A percentile compares a stretch with the other conserved stretches of the same genome.
Evolutionary conservation across 2,797 vertebrate genomes (phyloP).

Genomic region (Diceros bicornis): DNA sequence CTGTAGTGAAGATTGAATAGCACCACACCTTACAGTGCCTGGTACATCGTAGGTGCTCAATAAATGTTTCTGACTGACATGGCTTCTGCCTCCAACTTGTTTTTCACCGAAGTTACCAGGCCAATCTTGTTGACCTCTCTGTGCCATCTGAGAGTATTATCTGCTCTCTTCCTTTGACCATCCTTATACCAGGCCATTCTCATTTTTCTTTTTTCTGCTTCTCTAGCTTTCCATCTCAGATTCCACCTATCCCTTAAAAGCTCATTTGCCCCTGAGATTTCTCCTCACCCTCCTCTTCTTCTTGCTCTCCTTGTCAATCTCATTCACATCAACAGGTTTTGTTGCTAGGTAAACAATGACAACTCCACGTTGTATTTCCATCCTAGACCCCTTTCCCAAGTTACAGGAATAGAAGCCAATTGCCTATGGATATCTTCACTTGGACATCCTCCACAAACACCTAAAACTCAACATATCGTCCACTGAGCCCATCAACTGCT

Average conservation of each 20-base stretch:
- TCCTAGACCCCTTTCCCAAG: background rate
- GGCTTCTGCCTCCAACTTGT: background rate
- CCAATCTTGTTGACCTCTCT: background rate
- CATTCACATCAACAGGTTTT: background rate
- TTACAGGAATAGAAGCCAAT: background rate
- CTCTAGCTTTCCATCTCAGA: background rate
- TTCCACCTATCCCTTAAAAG: background rate
- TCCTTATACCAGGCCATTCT: background rate
- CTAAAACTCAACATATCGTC: background rate
- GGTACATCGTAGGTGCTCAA: background rate
- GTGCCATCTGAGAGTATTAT: background rate
- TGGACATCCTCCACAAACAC: background rate
- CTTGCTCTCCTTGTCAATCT: background rate
- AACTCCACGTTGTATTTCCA: background rate
- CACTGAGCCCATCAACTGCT: background rate
- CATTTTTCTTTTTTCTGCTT: background rate
- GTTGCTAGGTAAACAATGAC: background rate
- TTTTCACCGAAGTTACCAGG: background rate
- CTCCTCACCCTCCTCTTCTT: background rate
- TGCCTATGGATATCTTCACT: background rate
- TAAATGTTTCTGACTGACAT: background rate
- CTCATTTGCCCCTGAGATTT: background rate
- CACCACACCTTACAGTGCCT: background rate
- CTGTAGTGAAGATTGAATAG: background rate
- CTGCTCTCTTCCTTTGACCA: background rate